Base-by-base conservation (phyloP, 2,797 vertebrate species). In the Halcyon leucocephala region DNA sequence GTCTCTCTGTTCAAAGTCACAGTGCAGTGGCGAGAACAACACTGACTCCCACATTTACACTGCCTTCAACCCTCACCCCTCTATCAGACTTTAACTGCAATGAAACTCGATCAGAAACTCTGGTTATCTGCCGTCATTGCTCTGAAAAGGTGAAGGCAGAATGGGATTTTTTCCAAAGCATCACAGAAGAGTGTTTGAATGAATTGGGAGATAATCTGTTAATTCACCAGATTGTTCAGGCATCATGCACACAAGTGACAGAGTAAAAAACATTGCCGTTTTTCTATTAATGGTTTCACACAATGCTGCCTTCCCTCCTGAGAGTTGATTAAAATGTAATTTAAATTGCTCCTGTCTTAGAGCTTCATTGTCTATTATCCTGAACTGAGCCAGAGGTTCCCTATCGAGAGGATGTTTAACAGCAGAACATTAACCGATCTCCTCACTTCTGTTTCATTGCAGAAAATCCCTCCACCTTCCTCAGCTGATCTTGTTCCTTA, bases 241-340 rank as follows among this genome's bases (percentile, higher is more conserved):
- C 67, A 86, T 35, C 82, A 96, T 51, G 46, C 73, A 37, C 72
- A 83, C 58, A 92, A 69, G 85, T 86, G 70, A 93, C 2, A 78
- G 57, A 80, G 31, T 64, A 86, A 86, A 92, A 96, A 96, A 96
- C 89, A 87, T 65, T 28, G 76, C 82, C 94, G 83, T 35, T 95
- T 95, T 97, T 90, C 78, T 95, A 83, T 93, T 94, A 95, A 82
- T n/a, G 33, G 67, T 73, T 94, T 95, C 76, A 93, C 39, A 90
- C 81, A 96, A 96, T 58, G 81, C 89, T 93, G 41, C 44, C 72
- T 96, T 96, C 51, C 81, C 86, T 95, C 83, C 82, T 54, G 86
- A 94, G 93, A 87, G 65, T n/a, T 96, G 93, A 97, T 96, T 96
- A 96, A 97, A 97, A 96, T 73, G 69, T 96, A 94, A 96, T 83